Conservation (phyloP, 2,888 invertebrate species). For the Spodoptera exigua region DNA sequence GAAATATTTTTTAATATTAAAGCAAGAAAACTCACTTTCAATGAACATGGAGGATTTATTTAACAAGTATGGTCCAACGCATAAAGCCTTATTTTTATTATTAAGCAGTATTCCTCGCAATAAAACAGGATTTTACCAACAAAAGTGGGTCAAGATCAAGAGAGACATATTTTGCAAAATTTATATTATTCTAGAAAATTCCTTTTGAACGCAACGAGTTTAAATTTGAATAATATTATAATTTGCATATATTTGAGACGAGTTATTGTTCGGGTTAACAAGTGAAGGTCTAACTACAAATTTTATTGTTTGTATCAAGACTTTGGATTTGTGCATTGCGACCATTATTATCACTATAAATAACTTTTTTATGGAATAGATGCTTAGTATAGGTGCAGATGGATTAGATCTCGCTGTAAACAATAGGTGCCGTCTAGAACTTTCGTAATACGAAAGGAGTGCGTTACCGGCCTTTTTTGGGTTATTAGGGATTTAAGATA, state of each 20-base stretch:
- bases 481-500: too few species aligned
- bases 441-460: too few species aligned
- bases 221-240: constrained; percentile 15
- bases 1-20: too few species aligned
- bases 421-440: too few species aligned
- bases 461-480: too few species aligned
- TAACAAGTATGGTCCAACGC: background rate
- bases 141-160: constrained; percentile 25
- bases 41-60: background rate
- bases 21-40: background rate
- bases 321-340: background rate
- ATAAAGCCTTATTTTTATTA: background rate
- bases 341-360: too few species aligned
- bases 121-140: constrained; percentile 8
- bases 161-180: background rate
- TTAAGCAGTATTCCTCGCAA: background rate
- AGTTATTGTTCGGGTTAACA: constrained; percentile 21
- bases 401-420: too few species aligned
- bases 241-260: constrained; percentile 24
- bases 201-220: background rate
- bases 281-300: constrained; percentile 9
- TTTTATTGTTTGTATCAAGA: background rate
- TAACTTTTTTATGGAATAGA: too few species aligned
- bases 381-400: too few species aligned
- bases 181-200: background rate